Evolutionary conservation across 2,113 vertebrate species (phyloP).

Genomic region (Clarias magur): DNA sequence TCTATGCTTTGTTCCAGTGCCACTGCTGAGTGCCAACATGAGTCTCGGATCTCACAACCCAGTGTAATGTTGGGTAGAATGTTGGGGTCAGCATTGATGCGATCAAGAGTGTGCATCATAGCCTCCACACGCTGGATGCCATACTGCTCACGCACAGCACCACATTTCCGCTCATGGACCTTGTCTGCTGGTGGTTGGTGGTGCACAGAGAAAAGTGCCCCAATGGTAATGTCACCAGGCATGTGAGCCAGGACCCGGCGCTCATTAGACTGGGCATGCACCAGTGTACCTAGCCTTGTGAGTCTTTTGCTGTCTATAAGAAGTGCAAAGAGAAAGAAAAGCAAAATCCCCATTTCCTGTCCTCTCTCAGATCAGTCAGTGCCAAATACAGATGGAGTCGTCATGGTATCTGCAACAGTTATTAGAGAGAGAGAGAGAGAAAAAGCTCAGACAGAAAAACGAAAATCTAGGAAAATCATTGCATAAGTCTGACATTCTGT

Average conservation of each 20-base stretch:
- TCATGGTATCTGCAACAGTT: conserved; percentile 46
- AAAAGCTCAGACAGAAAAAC: conserved; percentile 22
- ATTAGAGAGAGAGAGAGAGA: not conserved
- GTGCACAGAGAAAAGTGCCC: conserved; percentile 96
- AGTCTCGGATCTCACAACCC: conserved; percentile 97
- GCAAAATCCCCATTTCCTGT: conserved; percentile 41
- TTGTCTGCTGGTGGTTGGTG: conserved; percentile 97
- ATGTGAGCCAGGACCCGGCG: conserved; percentile 89
- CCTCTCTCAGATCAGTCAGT: conserved; percentile 28
- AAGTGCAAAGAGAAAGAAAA: conserved; percentile 53
- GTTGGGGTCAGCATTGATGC: conserved; percentile 87
- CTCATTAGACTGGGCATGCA: conserved; percentile 86
- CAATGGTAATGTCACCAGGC: conserved; percentile 95
- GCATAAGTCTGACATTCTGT: conserved; percentile 33
- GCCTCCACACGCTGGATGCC: conserved; percentile 98
- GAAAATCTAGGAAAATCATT: conserved; percentile 9
- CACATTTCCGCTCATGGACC: conserved; percentile 96
- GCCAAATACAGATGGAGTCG: conserved; percentile 26
- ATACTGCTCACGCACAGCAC: conserved; percentile 94
- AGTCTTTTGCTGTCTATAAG: conserved; percentile 62
- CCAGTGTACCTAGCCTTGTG: conserved; percentile 69
- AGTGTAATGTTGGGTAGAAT: conserved; percentile 91
- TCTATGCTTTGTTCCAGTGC: conserved; percentile 98
- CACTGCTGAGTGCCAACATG: conserved; percentile 97
- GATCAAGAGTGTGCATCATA: conserved; percentile 95